Percentiles rank a stretch among this genome's conserved stretches.
These are phyloP conservation scores for Sphecodes monilicornis DNA, from an alignment of 2,888 invertebrate species.

Conservation along the genomic window DNA sequence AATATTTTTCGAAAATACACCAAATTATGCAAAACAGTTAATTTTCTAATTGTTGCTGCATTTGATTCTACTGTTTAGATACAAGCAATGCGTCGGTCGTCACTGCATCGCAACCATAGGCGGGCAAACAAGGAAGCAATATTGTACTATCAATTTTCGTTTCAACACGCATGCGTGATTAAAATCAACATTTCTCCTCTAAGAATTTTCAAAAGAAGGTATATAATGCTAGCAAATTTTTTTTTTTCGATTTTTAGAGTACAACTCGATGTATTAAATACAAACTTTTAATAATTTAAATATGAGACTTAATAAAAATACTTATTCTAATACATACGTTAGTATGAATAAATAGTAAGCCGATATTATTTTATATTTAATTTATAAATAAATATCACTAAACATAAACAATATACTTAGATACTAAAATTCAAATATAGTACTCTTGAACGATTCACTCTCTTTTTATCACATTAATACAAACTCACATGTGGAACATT, in stretches of 20 bases:
- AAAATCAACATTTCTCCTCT: neutral
- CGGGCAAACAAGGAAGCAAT: neutral
- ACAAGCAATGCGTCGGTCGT: neutral
- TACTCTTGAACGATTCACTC: neutral
- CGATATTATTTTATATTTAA: neutral
- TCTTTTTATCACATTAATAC: neutral
- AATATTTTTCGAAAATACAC: conserved; percentile 17
- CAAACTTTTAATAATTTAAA: neutral
- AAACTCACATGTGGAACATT: neutral
- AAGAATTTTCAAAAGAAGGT: neutral
- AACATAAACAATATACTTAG: conserved; percentile 1
- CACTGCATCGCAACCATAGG: conserved; percentile 35
- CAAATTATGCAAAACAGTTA: neutral
- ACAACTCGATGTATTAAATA: neutral
- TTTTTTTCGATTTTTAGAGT: neutral
- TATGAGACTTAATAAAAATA: neutral
- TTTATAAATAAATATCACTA: neutral
- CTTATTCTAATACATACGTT: neutral
- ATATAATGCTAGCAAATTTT: neutral
- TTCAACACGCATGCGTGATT: conserved; percentile 42
- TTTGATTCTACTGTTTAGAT: conserved; percentile 1
- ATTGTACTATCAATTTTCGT: conserved; percentile 23
- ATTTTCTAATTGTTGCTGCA: neutral
- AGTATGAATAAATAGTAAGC: conserved; percentile 1
- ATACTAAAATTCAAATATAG: neutral